Base-by-base conservation (phyloP, 1,140 invertebrate genomes). In the Magallana gigas region DNA sequence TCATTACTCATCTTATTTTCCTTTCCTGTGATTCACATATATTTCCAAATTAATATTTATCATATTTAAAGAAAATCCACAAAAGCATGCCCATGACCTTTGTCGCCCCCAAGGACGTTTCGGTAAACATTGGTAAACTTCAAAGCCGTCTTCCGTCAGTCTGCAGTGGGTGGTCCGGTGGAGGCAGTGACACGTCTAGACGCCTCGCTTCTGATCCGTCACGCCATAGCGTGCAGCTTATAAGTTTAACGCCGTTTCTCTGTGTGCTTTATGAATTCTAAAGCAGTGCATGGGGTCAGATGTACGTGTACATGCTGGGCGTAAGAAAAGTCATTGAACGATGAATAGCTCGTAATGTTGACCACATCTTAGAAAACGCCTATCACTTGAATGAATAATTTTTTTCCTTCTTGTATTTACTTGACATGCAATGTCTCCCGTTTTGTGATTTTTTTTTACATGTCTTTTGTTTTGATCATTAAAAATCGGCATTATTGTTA, bases 321-420 rank as follows among this genome's bases (percentile, higher is more conserved):
- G 36, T 48, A 48, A 48, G 36, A 48, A 48, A 48, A 48, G 36
- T 48, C 36, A 48, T 48, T 48, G 36, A 2, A 48, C 36, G 36
- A 48, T 48, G 36, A 48, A 48, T 48, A 48, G 36, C 36, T 48
- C 36, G 36, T 76, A 12, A 76, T 29, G 36, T 29, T 76, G 68
- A 76, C 18, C 68, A 29, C 23, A 76, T 76, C 23, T 36, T 29
- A 11, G 68, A 76, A 29, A 76, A 76, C 68, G 68, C 23, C 68
- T 76, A n/a, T 76, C 36, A 76, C 36, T 76, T 29, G n/a, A 71
- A 71, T 36, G 18, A 18, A 71, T 29, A 71, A 71, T 71, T 71
- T 23, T 23, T 8, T 76, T 12, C 36, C n/a, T 62, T n/a, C n/a
- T 62, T 62, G 8, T 62, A 62, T 62, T 7, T 62, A 16, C 8